phyloP scores from a whole-genome alignment of 1,140 invertebrate genomes.

The Luehdorfia chinensis region DNA sequence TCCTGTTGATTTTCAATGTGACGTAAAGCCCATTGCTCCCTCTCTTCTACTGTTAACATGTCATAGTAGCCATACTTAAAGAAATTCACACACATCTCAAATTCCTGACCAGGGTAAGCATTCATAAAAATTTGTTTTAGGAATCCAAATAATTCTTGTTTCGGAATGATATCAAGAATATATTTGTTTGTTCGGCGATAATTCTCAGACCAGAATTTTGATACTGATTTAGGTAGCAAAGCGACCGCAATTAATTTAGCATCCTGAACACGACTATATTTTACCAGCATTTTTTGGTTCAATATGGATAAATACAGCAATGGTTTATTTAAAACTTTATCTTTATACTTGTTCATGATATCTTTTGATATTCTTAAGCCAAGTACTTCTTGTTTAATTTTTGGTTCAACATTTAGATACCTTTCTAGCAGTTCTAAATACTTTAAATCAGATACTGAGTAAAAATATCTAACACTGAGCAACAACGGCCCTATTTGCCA shows the following conservation, averaged over 20 bases:
- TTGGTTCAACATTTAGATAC: constrained; percentile 12
- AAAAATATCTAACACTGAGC: constrained; percentile 23
- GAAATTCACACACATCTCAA: constrained; percentile 43
- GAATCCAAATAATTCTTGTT: constrained; percentile 34
- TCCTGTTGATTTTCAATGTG: constrained; percentile 37
- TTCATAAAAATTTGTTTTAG: constrained; percentile 38
- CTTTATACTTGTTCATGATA: constrained; percentile 47
- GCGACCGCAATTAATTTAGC: constrained; percentile 33
- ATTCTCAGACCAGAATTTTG: constrained; percentile 41
- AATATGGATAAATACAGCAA: constrained; percentile 34
- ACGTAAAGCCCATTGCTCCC: constrained; percentile 43
- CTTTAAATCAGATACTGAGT: constrained; percentile 21
- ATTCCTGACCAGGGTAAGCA: constrained; percentile 37
- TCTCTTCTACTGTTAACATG: constrained; percentile 38
- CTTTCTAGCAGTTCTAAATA: constrained; percentile 33
- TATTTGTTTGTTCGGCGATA: constrained; percentile 27
- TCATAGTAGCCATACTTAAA: constrained; percentile 35
- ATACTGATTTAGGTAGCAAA: constrained; percentile 26
- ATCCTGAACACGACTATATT: constrained; percentile 36
- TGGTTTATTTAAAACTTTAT: constrained; percentile 33
- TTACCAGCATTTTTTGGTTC: constrained; percentile 28
- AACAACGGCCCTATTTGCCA: background rate
- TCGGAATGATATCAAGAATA: constrained; percentile 38
- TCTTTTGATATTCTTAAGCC: constrained; percentile 40
- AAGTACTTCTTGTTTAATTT: constrained; percentile 15